These are phyloP conservation scores for Yponomeuta plumbellus DNA, from an alignment of 2,888 invertebrate genomes.

Conservation along the genomic window DNA sequence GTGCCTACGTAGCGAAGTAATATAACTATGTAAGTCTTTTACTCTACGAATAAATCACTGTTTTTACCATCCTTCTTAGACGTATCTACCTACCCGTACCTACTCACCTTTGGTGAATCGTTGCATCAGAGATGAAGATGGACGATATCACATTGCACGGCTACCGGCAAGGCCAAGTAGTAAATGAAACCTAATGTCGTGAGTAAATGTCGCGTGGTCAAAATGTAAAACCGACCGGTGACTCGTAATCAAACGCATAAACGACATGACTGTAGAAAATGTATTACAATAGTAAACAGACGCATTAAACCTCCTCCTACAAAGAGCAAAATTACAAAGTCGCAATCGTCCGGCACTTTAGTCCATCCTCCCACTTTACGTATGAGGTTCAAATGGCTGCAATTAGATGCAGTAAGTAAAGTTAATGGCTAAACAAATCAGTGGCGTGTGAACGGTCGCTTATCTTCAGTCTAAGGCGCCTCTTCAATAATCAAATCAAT, in stretches of 20 bases:
- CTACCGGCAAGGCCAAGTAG: too few species aligned
- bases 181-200: too few species aligned
- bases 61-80: too few species aligned
- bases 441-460: neutral
- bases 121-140: too few species aligned
- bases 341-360: neutral
- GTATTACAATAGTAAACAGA: neutral
- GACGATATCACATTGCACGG: too few species aligned
- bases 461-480: neutral
- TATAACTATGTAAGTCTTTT: too few species aligned
- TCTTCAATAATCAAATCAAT: too few species aligned
- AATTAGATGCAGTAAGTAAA: neutral
- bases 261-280: neutral
- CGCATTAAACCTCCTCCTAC: neutral
- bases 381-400: neutral
- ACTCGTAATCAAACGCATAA: neutral
- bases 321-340: neutral
- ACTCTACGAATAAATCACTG: too few species aligned
- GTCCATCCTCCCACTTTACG: neutral
- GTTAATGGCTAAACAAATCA: neutral
- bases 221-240: neutral
- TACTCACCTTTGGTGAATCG: too few species aligned
- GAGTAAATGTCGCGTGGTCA: too few species aligned
- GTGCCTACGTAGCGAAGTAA: too few species aligned
- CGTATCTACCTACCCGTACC: too few species aligned